Percentiles rank a stretch among this genome's conserved stretches.
phyloP scores from a whole-genome alignment of 2,797 vertebrate species.

The Numenius phaeopus region DNA sequence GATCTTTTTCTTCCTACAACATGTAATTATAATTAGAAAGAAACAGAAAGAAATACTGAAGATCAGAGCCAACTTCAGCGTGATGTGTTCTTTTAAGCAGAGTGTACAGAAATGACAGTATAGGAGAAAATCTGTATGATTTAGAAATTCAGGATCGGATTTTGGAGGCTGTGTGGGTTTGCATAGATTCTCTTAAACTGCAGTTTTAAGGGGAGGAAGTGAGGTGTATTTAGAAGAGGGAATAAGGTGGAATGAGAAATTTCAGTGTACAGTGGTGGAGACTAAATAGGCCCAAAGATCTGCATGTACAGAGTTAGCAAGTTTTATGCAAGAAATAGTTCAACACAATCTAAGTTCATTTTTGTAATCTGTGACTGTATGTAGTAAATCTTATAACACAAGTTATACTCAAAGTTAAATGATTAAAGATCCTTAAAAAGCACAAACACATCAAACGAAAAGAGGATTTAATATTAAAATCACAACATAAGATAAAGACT shows the following conservation, averaged over 20 bases:
- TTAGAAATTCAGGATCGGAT: not conserved
- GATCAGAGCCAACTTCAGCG: not conserved
- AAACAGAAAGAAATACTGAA: not conserved
- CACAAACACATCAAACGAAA: not conserved
- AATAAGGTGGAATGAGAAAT: not conserved
- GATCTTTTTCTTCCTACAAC: not conserved
- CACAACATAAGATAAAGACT: not conserved
- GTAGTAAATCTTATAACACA: not conserved
- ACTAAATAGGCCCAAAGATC: not conserved
- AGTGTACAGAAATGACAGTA: not conserved
- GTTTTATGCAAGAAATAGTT: not conserved
- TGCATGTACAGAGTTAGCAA: not conserved
- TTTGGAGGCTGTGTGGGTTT: not conserved
- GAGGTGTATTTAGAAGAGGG: not conserved
- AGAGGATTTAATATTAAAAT: not conserved
- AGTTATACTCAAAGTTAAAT: not conserved
- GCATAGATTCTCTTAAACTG: not conserved
- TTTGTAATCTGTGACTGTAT: not conserved
- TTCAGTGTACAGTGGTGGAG: not conserved
- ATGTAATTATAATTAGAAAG: not conserved
- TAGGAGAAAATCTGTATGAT: not conserved
- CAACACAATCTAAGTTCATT: not conserved
- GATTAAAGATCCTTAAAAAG: not conserved
- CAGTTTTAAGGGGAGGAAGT: not conserved
- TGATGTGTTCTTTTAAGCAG: not conserved